A percentile compares a stretch with the other conserved stretches of the same genome.
Conservation (phyloP, 2,797 vertebrate species). For the Coregonus ussuriensis region DNA sequence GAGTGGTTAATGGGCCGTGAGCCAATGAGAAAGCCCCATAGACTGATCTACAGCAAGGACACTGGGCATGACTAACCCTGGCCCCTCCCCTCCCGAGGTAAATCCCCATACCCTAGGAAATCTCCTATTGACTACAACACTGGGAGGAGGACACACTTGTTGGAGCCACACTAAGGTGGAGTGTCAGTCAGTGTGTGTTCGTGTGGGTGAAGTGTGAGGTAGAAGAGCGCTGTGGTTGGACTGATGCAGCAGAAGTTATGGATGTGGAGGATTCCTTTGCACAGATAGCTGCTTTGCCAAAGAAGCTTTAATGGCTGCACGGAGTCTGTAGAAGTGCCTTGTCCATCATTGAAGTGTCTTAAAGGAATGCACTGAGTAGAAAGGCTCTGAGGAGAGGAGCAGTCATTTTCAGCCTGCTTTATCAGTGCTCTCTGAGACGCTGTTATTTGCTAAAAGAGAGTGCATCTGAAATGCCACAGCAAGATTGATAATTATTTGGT, state of each 20-base stretch:
- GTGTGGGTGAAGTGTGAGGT: constrained; percentile 2
- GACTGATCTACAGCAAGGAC: constrained; percentile 61
- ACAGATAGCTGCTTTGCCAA: constrained; percentile 21
- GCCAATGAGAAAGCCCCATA: constrained; percentile 33
- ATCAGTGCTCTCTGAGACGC: neutral
- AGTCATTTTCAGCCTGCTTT: neutral
- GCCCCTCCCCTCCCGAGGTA: constrained; percentile 40
- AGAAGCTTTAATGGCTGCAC: constrained; percentile 7
- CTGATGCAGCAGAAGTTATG: constrained; percentile 15
- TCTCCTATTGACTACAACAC: constrained; percentile 36
- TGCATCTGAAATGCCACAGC: neutral
- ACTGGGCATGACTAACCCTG: constrained; percentile 51
- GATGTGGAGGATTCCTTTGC: constrained; percentile 42
- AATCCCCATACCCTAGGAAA: constrained; percentile 51
- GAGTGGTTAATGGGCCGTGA: neutral
- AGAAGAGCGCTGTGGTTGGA: neutral
- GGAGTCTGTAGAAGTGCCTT: constrained; percentile 2
- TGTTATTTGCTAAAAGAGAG: neutral
- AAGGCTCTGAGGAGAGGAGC: neutral
- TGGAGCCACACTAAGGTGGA: neutral
- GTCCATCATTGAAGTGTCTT: constrained; percentile 15
- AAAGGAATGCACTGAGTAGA: neutral
- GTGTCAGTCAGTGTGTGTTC: constrained; percentile 6
- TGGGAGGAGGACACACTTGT: neutral
- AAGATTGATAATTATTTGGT: constrained; percentile 11